These are phyloP conservation scores for Eleutherodactylus coqui DNA, from an alignment of 2,797 vertebrate species.

Conservation along the genomic window DNA sequence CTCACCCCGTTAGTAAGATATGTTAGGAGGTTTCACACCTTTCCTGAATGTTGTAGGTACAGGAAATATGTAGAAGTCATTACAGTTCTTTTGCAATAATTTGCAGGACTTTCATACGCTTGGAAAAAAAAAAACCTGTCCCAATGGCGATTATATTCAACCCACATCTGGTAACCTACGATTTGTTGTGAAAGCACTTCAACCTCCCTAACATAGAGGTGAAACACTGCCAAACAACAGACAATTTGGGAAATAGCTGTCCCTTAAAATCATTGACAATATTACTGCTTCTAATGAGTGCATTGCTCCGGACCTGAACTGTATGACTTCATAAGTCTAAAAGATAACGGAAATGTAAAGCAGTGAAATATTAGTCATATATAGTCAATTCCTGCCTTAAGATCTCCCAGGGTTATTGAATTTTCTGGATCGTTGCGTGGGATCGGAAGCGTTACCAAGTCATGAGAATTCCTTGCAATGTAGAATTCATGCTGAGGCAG, in stretches of 20 bases:
- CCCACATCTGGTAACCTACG: neutral
- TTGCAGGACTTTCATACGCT: neutral
- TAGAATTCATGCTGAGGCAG: conserved; percentile 54
- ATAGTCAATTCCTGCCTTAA: conserved; percentile 26
- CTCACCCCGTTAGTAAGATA: no score
- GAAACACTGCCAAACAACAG: neutral
- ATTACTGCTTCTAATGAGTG: neutral
- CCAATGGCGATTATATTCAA: neutral
- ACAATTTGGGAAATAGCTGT: conserved; percentile 10
- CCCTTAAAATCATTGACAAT: conserved; percentile 17
- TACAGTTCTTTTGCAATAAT: neutral
- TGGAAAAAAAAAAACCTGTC: neutral
- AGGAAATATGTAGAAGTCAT: neutral
- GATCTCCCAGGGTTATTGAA: conserved; percentile 32
- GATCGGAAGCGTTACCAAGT: conserved; percentile 60
- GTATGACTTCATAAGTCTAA: conserved; percentile 33
- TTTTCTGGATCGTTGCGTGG: conserved; percentile 55
- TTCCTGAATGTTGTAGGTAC: no score
- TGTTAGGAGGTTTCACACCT: no score
- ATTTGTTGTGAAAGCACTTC: neutral
- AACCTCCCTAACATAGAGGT: neutral
- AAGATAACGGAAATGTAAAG: conserved; percentile 26
- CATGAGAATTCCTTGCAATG: conserved; percentile 58
- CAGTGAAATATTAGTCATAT: conserved; percentile 13
- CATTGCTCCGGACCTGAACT: conserved; percentile 13